Evolutionary conservation across 1,140 invertebrate genomes (phyloP).

Genomic region (Drosophila sechellia): DNA sequence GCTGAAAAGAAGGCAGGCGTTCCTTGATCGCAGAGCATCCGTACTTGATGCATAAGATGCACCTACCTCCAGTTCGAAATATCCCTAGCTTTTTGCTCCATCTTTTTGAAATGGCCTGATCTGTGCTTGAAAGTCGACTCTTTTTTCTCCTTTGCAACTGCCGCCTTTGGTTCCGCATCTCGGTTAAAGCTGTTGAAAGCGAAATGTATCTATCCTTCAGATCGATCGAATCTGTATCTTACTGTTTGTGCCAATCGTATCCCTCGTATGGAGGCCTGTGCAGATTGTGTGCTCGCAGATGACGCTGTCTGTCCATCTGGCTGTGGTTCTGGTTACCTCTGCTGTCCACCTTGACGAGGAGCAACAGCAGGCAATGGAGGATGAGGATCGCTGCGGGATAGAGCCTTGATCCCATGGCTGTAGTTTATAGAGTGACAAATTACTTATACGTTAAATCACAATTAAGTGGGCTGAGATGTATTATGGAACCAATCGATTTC

Average conservation of each 20-base stretch:
- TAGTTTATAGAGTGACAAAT: background rate
- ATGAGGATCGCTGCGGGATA: background rate
- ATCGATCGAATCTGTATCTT: background rate
- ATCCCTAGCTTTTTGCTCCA: too few relatives aligned
- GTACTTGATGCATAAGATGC: background rate
- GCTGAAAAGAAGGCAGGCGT: background rate
- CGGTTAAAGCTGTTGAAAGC: slow-evolving; percentile 1
- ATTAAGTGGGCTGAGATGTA: background rate
- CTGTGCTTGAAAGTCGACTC: too few relatives aligned
- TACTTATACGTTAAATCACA: background rate
- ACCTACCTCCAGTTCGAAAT: background rate
- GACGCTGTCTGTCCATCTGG: slow-evolving; percentile 12
- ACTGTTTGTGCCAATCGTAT: slow-evolving; percentile 29
- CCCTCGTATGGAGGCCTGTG: slow-evolving; percentile 31
- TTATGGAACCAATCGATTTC: slow-evolving; percentile 1
- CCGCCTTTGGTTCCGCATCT: background rate
- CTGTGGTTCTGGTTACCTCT: background rate
- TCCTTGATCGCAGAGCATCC: background rate
- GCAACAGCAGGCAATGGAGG: background rate
- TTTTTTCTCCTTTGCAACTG: background rate
- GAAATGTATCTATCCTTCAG: too few relatives aligned
- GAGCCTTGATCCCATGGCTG: background rate
- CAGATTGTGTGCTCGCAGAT: slow-evolving; percentile 39
- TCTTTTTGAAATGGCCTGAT: background rate
- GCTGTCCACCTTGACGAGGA: slow-evolving; percentile 2